phyloP scores from a whole-genome alignment of 1,140 invertebrate species.

The Phocides pigmalion region DNA sequence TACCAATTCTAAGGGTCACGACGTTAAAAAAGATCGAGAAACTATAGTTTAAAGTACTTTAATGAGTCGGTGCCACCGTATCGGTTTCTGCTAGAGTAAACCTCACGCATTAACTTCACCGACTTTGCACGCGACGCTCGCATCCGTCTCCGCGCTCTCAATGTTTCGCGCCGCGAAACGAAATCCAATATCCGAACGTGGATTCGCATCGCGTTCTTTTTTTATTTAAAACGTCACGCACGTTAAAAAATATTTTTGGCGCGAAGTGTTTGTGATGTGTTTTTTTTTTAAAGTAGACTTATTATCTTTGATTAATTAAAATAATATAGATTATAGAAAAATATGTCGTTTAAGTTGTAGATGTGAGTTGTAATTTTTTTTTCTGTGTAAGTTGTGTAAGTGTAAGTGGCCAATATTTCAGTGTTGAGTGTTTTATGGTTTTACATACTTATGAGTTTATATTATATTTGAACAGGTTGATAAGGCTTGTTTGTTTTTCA shows the following conservation, averaged over 20 bases:
- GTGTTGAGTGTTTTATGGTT: conserved; percentile 34
- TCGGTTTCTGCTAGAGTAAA: conserved; percentile 54
- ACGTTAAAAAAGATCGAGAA: conserved; percentile 2
- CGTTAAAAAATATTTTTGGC: conserved; percentile 41
- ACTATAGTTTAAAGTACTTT: conserved; percentile 8
- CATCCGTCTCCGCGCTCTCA: conserved; percentile 54
- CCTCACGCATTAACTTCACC: conserved; percentile 60
- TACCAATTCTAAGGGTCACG: background rate
- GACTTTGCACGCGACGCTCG: conserved; percentile 72
- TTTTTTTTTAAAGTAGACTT: too few relatives aligned
- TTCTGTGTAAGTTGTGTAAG: background rate
- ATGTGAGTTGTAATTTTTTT: conserved; percentile 29
- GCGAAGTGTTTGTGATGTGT: conserved; percentile 48
- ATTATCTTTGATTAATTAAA: too few relatives aligned
- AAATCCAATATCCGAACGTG: conserved; percentile 50
- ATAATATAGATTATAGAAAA: too few relatives aligned
- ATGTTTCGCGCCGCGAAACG: conserved; percentile 67
- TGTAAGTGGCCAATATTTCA: conserved; percentile 38
- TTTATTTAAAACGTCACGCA: conserved; percentile 22
- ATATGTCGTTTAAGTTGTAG: conserved; percentile 11
- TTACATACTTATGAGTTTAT: conserved; percentile 58
- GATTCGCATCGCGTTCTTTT: conserved; percentile 37
- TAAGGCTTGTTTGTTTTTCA: conserved; percentile 43
- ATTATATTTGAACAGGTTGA: conserved; percentile 65
- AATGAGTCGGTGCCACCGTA: conserved; percentile 54